These are phyloP conservation scores for Chrysaora quinquecirrha DNA, from an alignment of 30 jellyfish, hydroid and myxozoan genomes.

Conservation along the genomic window DNA sequence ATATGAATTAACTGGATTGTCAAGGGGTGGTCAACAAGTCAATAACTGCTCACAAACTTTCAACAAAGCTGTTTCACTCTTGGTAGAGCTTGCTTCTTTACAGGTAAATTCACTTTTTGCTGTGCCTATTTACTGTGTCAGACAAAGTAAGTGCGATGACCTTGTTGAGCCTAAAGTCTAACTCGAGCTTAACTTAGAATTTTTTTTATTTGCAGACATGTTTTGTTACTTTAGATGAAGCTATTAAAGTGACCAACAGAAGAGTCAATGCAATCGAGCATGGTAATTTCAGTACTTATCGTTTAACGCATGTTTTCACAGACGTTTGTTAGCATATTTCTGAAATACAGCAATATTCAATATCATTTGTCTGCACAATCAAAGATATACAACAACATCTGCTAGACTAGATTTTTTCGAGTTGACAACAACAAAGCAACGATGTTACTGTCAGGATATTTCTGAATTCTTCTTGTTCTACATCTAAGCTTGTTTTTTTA, in stretches of 20 bases:
- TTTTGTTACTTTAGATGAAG: constrained; percentile 97
- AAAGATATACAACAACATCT: too few relatives aligned
- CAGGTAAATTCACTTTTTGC: constrained; percentile 91
- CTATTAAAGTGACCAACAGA: constrained; percentile 94
- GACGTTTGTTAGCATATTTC: not conserved
- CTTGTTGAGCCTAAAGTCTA: too few relatives aligned
- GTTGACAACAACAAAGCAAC: too few relatives aligned
- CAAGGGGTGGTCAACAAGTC: constrained; percentile 99
- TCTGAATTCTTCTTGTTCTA: too few relatives aligned
- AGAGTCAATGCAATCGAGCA: constrained; percentile 99
- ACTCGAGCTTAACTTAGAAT: too few relatives aligned
- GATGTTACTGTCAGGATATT: too few relatives aligned
- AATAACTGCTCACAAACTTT: constrained; percentile 89
- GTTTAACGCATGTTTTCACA: not conserved
- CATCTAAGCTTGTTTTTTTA: too few relatives aligned
- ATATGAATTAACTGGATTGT: constrained; percentile 93
- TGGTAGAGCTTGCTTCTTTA: constrained; percentile 96
- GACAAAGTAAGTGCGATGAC: too few relatives aligned
- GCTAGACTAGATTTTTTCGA: too few relatives aligned
- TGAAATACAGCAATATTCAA: too few relatives aligned
- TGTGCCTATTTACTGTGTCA: too few relatives aligned
- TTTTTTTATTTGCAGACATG: constrained; percentile 70
- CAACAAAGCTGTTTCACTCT: constrained; percentile 80
- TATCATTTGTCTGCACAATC: too few relatives aligned
- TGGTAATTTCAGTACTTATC: constrained; percentile 67